Base-by-base conservation (phyloP, 2,113 vertebrate species). In the Noctilio leporinus region DNA sequence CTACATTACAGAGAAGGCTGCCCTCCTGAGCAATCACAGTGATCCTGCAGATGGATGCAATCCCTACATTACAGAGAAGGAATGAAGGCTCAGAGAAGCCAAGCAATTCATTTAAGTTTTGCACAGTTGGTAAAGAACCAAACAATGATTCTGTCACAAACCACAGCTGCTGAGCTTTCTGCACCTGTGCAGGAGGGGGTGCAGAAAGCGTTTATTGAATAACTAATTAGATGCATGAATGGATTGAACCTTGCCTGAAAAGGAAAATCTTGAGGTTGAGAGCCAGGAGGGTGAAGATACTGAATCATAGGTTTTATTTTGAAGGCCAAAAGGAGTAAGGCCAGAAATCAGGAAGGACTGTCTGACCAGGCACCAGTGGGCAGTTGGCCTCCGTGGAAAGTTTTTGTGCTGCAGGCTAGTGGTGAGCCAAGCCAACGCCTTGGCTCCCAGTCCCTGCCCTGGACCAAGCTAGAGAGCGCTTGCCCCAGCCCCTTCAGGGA, bases 311-410 rank as follows among this genome's bases (percentile, higher is more conserved):
- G 62, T 62, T 89, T 93, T 86, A 30, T 70, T 70, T 57, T 93
- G 72, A 92, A 92, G 16, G 62, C 28, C 85, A 28, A 45, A 19
- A 84, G 82, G 51, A 65, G 47, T 12, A 72, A 91, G 53, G 69
- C 38, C 55, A 59, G 89, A 88, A 20, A 24, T 55, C 24, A 51
- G 55, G 49, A 77, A 35, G 59, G n/a, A 75, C 75, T 38, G 24
- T 38, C 51, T 59, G 57, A 47, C 3, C 38, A 0, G 3, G 70
- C 33, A 12, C 45, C 38, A 4, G 35, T 2, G 40, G 47, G 6
- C 76, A n/a, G 75, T 30, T 8, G 14, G 65, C 40, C 67, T 84
- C 85, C 38, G 8, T 8, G 22, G 28, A 72, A 43, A 51, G 40
- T 24, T 53, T 77, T 17, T 35, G 64, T 47, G 33, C 33, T 76